These are phyloP conservation scores for Drosophila gunungcola DNA, from an alignment of 1,140 invertebrate species.

Conservation along the genomic window DNA sequence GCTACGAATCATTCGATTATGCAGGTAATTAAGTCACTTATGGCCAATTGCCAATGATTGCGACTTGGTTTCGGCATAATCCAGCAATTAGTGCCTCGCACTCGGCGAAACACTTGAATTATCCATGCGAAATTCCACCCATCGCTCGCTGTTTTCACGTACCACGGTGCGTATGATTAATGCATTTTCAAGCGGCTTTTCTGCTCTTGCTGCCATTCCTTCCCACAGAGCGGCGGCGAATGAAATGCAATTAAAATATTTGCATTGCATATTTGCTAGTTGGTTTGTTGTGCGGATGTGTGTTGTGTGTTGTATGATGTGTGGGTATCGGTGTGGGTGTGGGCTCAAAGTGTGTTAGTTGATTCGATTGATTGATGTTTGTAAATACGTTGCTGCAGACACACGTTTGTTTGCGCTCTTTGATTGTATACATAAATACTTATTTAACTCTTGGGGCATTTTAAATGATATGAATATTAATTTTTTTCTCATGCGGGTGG, in stretches of 20 bases:
- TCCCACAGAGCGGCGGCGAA: constrained; percentile 49
- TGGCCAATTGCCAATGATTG: constrained; percentile 26
- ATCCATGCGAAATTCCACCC: constrained; percentile 1
- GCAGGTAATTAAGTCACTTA: constrained; percentile 37
- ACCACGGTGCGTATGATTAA: constrained; percentile 73
- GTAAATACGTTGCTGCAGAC: constrained; percentile 60
- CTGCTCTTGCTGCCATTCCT: constrained; percentile 46
- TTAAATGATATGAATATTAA: constrained; percentile 62
- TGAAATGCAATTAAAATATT: constrained; percentile 79
- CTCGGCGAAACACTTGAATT: constrained; percentile 15
- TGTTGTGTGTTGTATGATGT: constrained; percentile 17
- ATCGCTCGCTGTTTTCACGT: constrained; percentile 30
- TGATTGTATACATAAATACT: constrained; percentile 72
- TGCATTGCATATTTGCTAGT: constrained; percentile 66
- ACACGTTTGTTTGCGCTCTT: constrained; percentile 49
- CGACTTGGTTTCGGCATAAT: constrained; percentile 23
- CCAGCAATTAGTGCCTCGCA: constrained; percentile 43
- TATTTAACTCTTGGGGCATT: constrained; percentile 54
- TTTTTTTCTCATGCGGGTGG: constrained; percentile 38
- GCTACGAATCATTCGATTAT: constrained; percentile 32
- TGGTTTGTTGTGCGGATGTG: constrained; percentile 13
- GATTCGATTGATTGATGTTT: constrained; percentile 64
- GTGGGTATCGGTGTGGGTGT: constrained; percentile 8
- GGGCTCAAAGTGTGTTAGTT: constrained; percentile 44
- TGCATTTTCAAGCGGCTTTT: constrained; percentile 35